Conservation (phyloP, 1,140 invertebrate species). For the Solen grandis region DNA sequence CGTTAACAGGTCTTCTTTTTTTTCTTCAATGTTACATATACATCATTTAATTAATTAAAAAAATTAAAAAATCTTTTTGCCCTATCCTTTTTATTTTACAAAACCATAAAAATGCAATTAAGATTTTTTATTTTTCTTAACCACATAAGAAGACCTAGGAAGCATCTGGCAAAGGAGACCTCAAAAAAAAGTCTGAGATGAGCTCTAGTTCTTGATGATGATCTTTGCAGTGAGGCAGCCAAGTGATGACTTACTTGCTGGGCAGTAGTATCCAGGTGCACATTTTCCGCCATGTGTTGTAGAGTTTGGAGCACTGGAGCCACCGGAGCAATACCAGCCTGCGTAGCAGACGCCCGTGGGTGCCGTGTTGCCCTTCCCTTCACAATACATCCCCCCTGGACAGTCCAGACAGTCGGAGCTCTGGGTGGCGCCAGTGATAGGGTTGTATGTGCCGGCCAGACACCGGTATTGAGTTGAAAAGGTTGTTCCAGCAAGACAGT, state of each 20-base stretch:
- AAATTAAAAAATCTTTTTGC: no score
- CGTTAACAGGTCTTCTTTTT: no score
- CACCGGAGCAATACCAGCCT: constrained; percentile 76
- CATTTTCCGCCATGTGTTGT: constrained; percentile 74
- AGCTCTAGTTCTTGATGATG: no score
- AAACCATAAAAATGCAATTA: no score
- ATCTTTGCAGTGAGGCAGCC: no score
- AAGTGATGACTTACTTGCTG: constrained; percentile 70
- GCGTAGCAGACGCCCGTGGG: constrained; percentile 76
- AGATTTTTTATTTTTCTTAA: no score
- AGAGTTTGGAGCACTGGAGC: constrained; percentile 70
- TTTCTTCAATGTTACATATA: no score
- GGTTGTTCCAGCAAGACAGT: constrained; percentile 75
- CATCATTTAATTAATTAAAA: no score
- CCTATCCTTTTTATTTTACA: no score
- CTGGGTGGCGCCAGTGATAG: constrained; percentile 56
- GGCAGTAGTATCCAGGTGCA: constrained; percentile 75
- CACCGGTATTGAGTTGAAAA: constrained; percentile 70
- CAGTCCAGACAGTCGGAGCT: constrained; percentile 68
- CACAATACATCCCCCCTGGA: constrained; percentile 76
- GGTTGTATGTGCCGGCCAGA: constrained; percentile 74
- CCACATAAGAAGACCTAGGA: no score
- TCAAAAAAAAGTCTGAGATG: no score
- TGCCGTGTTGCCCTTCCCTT: constrained; percentile 69
- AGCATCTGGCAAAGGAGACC: no score